Evolutionary conservation across 2,797 vertebrate species (phyloP).

Genomic region (Brachyalestes nurse): DNA sequence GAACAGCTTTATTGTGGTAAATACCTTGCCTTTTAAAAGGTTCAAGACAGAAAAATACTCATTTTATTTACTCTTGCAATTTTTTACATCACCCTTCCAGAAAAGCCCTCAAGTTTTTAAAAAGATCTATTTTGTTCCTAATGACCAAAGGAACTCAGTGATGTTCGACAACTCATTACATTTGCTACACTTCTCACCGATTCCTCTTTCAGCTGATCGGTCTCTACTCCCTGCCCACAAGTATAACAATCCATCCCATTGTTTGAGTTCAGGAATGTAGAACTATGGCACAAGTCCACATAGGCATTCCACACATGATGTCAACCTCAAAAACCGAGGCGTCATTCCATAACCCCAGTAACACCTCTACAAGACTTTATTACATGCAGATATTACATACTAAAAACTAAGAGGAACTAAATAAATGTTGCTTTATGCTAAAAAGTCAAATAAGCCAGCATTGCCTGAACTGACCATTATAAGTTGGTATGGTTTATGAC

Average conservation of each 20-base stretch:
- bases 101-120: background rate
- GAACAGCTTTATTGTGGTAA: background rate
- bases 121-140: background rate
- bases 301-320: conserved; percentile 78
- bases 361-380: conserved; percentile 8
- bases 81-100: background rate
- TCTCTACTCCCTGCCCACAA: conserved; percentile 64
- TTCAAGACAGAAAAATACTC: background rate
- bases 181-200: conserved; percentile 35
- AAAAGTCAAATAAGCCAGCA: conserved; percentile 55
- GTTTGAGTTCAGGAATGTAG: conserved; percentile 72
- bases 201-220: conserved; percentile 58
- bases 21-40: background rate
- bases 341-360: conserved; percentile 17
- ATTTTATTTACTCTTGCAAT: background rate
- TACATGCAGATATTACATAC: background rate
- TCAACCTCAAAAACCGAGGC: conserved; percentile 62
- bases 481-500: too few species aligned
- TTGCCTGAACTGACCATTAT: conserved; percentile 63
- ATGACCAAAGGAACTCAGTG: background rate
- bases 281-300: conserved; percentile 69
- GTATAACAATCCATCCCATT: conserved; percentile 76
- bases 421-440: background rate
- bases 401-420: background rate
- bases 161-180: conserved; percentile 10